phyloP scores from a whole-genome alignment of 2,888 invertebrate genomes.

The Drosophila limbata region DNA sequence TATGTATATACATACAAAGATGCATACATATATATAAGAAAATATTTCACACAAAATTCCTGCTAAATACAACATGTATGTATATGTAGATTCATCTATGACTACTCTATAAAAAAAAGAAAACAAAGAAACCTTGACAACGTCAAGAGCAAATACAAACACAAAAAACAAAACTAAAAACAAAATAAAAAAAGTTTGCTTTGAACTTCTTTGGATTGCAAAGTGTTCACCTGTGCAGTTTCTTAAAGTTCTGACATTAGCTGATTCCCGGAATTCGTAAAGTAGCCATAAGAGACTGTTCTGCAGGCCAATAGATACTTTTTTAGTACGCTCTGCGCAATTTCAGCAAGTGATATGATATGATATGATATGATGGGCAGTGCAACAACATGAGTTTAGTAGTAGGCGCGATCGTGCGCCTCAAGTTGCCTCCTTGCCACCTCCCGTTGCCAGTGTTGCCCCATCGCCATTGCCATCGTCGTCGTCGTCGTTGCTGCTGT shows the following conservation, averaged over 20 bases:
- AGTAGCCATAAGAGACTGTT: conserved; percentile 19
- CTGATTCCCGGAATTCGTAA: conserved; percentile 60
- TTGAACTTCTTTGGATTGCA: conserved; percentile 57
- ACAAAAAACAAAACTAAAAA: conserved; percentile 6
- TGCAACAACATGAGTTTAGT: conserved; percentile 16
- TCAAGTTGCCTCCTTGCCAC: conserved; percentile 4
- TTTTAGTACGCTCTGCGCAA: conserved; percentile 11
- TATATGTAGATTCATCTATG: conserved; percentile 19
- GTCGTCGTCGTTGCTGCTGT: conserved; percentile 32
- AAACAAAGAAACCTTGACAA: conserved; percentile 67
- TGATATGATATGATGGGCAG: conserved; percentile 26
- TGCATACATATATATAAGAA: conserved; percentile 27
- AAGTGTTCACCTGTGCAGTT: conserved; percentile 80
- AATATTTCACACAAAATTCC: conserved; percentile 69
- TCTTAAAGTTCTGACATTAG: conserved; percentile 60
- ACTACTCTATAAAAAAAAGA: conserved; percentile 45
- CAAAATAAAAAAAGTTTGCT: conserved; percentile 48
- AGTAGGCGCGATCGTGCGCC: conserved; percentile 40
- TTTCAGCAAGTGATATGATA: conserved; percentile 29
- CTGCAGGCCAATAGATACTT: conserved; percentile 32
- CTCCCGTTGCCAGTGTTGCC: conserved; percentile 15
- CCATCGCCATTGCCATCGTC: conserved; percentile 39
- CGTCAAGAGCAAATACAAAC: conserved; percentile 75
- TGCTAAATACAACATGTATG: conserved; percentile 50
- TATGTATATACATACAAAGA: conserved; percentile 19